Conservation (phyloP, 2,888 invertebrate species). For the Salpingus planirostris region DNA sequence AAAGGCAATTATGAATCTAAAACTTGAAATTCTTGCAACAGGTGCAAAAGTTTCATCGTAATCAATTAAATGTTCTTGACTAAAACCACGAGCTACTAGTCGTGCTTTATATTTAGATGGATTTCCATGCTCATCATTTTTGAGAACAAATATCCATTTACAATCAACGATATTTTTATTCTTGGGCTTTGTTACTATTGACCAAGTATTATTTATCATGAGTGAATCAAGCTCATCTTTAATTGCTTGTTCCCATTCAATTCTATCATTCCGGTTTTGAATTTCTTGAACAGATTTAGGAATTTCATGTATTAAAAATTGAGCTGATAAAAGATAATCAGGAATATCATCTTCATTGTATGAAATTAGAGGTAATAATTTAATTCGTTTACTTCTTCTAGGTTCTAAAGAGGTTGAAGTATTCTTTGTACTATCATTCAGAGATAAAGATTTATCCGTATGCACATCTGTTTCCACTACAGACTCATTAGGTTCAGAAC, state of each 20-base stretch:
- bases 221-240: slow-evolving; percentile 7
- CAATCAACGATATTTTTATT: no score
- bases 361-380: neutral
- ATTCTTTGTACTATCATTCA: no score
- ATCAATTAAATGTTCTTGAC: slow-evolving; percentile 4
- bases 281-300: slow-evolving; percentile 3
- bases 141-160: no score
- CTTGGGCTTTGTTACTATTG: slow-evolving; percentile 5
- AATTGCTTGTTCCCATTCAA: slow-evolving; percentile 5
- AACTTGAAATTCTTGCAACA: slow-evolving; percentile 6
- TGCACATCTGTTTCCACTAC: no score
- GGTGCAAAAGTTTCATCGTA: slow-evolving; percentile 3
- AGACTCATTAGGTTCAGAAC: no score
- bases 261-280: slow-evolving; percentile 2
- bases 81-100: slow-evolving; percentile 5
- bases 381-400: slow-evolving; percentile 4
- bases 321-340: slow-evolving; percentile 1
- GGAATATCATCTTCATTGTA: slow-evolving; percentile 1
- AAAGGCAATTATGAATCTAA: slow-evolving; percentile 5
- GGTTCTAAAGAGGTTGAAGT: neutral
- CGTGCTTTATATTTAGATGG: slow-evolving; percentile 4
- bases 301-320: neutral
- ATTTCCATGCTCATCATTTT: slow-evolving; percentile 6
- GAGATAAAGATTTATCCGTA: no score
- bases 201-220: slow-evolving; percentile 7